Evolutionary conservation across 2,888 invertebrate genomes (phyloP).

Genomic region (Andrena trimmerana): DNA sequence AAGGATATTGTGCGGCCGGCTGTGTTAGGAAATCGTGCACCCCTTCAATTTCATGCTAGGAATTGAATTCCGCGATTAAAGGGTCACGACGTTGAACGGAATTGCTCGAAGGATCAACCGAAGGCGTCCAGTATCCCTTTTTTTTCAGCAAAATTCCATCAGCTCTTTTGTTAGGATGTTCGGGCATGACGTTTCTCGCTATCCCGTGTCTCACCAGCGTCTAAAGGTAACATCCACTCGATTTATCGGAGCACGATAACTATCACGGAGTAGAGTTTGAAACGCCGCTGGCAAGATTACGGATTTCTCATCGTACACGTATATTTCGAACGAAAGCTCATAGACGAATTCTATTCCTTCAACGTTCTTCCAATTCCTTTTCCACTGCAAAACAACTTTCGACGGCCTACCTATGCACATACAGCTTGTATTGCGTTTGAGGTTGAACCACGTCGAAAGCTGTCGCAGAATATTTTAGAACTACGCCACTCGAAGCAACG

Average conservation of each 20-base stretch:
- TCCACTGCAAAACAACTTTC: not conserved
- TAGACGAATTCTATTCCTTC: constrained; percentile 39
- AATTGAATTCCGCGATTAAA: no score
- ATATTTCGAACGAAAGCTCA: constrained; percentile 53
- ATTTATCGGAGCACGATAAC: constrained; percentile 74
- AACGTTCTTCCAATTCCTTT: constrained; percentile 6
- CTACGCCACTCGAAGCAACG: no score
- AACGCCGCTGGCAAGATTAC: constrained; percentile 68
- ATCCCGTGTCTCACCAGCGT: constrained; percentile 60
- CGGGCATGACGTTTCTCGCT: constrained; percentile 55
- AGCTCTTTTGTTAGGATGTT: constrained; percentile 57
- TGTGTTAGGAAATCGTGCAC: no score
- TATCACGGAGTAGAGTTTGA: constrained; percentile 66
- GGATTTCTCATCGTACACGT: constrained; percentile 61
- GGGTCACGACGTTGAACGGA: no score
- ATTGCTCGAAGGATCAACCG: no score
- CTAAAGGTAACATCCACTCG: constrained; percentile 72
- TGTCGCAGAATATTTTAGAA: no score
- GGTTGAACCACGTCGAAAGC: no score
- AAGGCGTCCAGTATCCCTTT: no score
- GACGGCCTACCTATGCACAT: not conserved
- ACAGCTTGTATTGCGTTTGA: no score
- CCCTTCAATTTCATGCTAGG: no score
- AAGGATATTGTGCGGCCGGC: no score
- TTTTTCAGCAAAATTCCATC: constrained; percentile 17